Base-by-base conservation (phyloP, 2,113 vertebrate genomes). In the Fulica atra region DNA sequence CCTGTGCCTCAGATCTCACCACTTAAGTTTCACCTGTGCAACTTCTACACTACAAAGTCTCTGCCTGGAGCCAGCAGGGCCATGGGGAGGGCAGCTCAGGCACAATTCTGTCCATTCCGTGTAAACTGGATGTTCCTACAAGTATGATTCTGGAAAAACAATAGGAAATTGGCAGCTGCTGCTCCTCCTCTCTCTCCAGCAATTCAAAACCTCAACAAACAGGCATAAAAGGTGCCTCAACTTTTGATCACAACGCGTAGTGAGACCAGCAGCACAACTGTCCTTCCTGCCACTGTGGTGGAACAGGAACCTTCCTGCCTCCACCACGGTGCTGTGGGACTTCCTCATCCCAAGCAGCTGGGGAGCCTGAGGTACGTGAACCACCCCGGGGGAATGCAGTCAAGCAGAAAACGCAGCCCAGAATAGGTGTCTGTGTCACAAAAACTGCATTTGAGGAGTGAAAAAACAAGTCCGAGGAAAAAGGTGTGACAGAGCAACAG, bases 171-270 rank as follows among this genome's bases (percentile, higher is more conserved):
- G 1, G 53, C 54, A 60, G 38, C 59, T 88, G 25, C 70, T 69
- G 29, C 42, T 68, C 40, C n/a, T 57, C 40, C 13, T 76, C 35
- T 57, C 66, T 19, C 61, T 90, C 28, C 13, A 1, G 18, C n/a
- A 31, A 82, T 53, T 18, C 40, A 65, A 77, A 68, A 6, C 21
- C 19, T 14, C 5, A 28, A 59, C 4, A 29, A 76, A 69, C 0
- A 1, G 38, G 36, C 31, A 31, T 3, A 7, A 73, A 72, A 80
- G 0, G 0, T 3, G 24, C 8, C 66, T 1, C 1, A 38, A 14
- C 31, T 72, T 54, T 4, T 16, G 42, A n/a, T 60, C 13, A 3
- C 25, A 3, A 31, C 14, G 31, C 0, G 0, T 3, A 25, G 53
- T 1, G 2, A 6, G 57, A 40, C 8, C 78, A 48, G 74, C 48